Percentiles rank a stretch among this genome's conserved stretches.
These are phyloP conservation scores for Rhinolophus ferrumequinum DNA, from an alignment of 2,113 vertebrate genomes.

Conservation along the genomic window DNA sequence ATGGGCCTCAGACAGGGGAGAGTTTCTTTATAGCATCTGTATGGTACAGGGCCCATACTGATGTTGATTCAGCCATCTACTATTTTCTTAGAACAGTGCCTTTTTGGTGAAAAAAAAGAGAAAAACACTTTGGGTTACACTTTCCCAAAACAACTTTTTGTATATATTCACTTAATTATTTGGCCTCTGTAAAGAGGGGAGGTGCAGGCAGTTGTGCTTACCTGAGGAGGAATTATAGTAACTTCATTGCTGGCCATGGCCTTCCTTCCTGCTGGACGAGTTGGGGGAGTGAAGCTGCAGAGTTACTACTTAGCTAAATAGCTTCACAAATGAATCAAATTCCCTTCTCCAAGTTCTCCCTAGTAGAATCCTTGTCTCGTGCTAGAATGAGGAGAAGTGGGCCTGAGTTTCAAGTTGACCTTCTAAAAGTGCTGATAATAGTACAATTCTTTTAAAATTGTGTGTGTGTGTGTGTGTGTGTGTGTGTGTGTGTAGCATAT, in stretches of 20 bases:
- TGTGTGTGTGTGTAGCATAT: background rate
- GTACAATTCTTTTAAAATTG: background rate
- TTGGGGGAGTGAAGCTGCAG: background rate
- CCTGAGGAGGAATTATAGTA: background rate
- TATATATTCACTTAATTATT: background rate
- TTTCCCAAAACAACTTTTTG: background rate
- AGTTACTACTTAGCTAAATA: background rate
- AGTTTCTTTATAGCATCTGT: background rate
- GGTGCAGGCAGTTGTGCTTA: background rate
- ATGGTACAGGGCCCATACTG: background rate
- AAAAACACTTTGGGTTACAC: background rate
- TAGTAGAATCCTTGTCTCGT: background rate
- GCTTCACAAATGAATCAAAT: background rate
- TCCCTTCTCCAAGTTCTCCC: background rate
- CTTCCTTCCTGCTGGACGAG: background rate
- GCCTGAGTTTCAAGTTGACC: background rate
- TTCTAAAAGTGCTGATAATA: background rate
- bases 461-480: background rate
- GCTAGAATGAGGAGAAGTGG: background rate
- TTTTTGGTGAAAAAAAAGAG: background rate
- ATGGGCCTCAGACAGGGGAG: accelerated
- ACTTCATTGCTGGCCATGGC: background rate
- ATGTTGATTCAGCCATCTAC: background rate
- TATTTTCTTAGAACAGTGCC: background rate
- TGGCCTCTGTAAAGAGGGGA: background rate